These are phyloP conservation scores for Tortricodes alternella DNA, from an alignment of 2,888 invertebrate genomes.

Conservation along the genomic window DNA sequence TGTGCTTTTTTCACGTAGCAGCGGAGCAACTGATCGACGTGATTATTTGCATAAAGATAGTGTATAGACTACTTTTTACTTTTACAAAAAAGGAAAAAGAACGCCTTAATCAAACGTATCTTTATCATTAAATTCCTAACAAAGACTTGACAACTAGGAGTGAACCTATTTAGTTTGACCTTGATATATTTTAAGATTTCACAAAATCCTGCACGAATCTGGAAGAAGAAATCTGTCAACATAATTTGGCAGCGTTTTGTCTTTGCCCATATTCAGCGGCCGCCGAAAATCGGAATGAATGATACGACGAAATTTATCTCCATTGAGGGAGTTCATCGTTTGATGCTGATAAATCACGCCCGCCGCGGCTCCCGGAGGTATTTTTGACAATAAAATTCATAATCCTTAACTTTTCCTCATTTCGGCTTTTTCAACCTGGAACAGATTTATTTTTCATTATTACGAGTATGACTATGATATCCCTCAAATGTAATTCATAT, in stretches of 20 bases:
- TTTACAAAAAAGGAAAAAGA: too few species aligned
- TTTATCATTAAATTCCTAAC: too few species aligned
- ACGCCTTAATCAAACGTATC: too few species aligned
- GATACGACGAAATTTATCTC: conserved; percentile 59
- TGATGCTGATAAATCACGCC: conserved; percentile 61
- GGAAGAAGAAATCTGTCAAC: conserved; percentile 47
- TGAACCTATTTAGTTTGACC: too few species aligned
- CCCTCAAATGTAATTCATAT: neutral
- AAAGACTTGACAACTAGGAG: too few species aligned
- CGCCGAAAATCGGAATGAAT: conserved; percentile 51
- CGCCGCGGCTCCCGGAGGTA: conserved; percentile 39
- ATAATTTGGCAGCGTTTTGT: conserved; percentile 43
- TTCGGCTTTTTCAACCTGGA: conserved; percentile 10
- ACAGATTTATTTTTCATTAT: conserved; percentile 3
- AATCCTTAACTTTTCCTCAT: conserved; percentile 31
- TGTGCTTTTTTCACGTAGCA: too few species aligned
- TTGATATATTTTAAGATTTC: too few species aligned
- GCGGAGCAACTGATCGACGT: too few species aligned
- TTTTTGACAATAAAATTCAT: conserved; percentile 41
- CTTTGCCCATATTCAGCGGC: conserved; percentile 39
- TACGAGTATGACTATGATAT: neutral
- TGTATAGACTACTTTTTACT: too few species aligned
- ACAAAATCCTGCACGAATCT: too few species aligned
- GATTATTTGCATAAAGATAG: too few species aligned
- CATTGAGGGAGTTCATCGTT: conserved; percentile 54